phyloP scores from a whole-genome alignment of 2,113 vertebrate species.

The Rhinogobius similis region DNA sequence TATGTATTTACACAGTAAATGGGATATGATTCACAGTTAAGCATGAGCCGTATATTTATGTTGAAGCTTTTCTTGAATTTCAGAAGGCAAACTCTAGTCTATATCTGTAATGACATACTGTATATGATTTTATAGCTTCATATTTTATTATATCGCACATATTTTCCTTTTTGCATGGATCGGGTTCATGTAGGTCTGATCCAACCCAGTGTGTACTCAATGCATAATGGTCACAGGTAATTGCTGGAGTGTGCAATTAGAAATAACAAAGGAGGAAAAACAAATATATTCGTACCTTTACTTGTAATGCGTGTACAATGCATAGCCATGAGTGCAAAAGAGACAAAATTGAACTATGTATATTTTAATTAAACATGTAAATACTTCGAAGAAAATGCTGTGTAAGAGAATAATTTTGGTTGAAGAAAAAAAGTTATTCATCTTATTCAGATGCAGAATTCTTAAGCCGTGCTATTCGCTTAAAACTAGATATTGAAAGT shows the following conservation, averaged over 20 bases:
- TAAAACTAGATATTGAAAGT: no score
- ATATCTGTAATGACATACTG: neutral
- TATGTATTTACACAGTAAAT: neutral
- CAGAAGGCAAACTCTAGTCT: neutral
- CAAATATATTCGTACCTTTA: neutral
- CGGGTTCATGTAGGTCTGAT: neutral
- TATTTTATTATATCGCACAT: no score
- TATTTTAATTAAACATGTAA: no score
- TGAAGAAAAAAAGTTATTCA: no score
- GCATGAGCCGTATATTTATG: neutral
- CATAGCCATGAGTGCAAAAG: neutral
- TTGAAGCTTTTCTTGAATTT: neutral
- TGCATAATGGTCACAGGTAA: neutral
- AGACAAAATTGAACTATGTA: no score
- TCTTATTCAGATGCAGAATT: no score
- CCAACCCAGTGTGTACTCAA: neutral
- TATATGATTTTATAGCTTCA: neutral
- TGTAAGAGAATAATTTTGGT: no score
- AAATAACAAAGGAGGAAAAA: no score
- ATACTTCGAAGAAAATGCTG: no score
- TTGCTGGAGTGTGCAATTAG: neutral
- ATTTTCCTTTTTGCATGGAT: neutral
- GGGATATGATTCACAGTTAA: neutral
- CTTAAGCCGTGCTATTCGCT: no score
- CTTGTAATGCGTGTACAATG: neutral